phyloP scores from a whole-genome alignment of 2,888 invertebrate genomes.

The Oxycera nigricornis region DNA sequence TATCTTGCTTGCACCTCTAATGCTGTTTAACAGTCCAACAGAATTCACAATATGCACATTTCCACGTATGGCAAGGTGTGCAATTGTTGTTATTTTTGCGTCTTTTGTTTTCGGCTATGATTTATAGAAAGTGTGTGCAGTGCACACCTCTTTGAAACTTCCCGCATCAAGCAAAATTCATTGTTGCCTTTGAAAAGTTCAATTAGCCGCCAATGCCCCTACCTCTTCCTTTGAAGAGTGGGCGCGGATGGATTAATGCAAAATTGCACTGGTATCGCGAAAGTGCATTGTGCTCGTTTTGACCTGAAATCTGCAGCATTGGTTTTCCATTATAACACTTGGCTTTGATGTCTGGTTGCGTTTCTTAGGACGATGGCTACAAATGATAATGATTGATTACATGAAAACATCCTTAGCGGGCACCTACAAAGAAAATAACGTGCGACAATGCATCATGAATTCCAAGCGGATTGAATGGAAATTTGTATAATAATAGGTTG shows the following conservation, averaged over 20 bases:
- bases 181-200: conserved; percentile 14
- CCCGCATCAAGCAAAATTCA: no score
- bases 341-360: no score
- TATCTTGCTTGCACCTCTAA: no score
- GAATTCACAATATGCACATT: no score
- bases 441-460: conserved; percentile 17
- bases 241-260: no score
- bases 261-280: background rate
- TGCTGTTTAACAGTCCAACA: no score
- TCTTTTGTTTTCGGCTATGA: no score
- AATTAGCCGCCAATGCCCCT: conserved; percentile 12
- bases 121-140: no score
- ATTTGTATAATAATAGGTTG: background rate
- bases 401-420: conserved; percentile 14
- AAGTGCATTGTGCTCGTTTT: background rate
- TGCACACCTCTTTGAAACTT: no score
- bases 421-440: conserved; percentile 15
- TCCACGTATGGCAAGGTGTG: no score
- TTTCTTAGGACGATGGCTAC: no score
- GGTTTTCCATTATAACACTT: conserved; percentile 4
- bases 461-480: background rate
- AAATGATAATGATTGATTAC: conserved; percentile 23
- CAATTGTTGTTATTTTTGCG: no score
- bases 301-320: background rate
- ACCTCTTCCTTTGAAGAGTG: background rate